Evolutionary conservation across 2,113 vertebrate genomes (phyloP).

Genomic region (Galbula dea): DNA sequence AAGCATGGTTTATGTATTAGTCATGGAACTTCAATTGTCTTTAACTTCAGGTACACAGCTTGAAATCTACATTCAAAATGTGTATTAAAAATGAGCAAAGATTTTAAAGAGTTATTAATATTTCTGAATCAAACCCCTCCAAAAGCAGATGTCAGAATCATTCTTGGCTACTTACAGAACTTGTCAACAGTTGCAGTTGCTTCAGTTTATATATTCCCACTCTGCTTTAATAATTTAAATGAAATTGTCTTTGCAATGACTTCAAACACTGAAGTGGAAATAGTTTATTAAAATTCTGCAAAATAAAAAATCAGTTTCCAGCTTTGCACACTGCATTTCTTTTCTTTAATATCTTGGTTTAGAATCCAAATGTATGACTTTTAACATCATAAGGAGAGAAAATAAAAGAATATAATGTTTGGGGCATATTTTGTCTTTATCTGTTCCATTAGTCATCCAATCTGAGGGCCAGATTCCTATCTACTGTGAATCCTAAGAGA

Average conservation of each 20-base stretch:
- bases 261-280: background rate
- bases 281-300: background rate
- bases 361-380: background rate
- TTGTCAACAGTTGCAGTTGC: background rate
- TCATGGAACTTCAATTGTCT: background rate
- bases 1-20: background rate
- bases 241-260: background rate
- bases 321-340: background rate
- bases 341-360: background rate
- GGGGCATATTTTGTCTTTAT: background rate
- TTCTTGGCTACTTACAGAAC: background rate
- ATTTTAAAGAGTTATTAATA: background rate
- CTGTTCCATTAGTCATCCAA: background rate
- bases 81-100: background rate
- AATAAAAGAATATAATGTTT: background rate
- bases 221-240: background rate
- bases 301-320: background rate
- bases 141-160: background rate
- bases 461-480: background rate
- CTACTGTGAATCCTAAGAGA: background rate
- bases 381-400: background rate
- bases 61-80: background rate
- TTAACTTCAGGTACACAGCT: background rate
- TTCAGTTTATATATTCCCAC: background rate
- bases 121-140: background rate